phyloP scores from a whole-genome alignment of 2,113 vertebrate species.

The Xenopus borealis region DNA sequence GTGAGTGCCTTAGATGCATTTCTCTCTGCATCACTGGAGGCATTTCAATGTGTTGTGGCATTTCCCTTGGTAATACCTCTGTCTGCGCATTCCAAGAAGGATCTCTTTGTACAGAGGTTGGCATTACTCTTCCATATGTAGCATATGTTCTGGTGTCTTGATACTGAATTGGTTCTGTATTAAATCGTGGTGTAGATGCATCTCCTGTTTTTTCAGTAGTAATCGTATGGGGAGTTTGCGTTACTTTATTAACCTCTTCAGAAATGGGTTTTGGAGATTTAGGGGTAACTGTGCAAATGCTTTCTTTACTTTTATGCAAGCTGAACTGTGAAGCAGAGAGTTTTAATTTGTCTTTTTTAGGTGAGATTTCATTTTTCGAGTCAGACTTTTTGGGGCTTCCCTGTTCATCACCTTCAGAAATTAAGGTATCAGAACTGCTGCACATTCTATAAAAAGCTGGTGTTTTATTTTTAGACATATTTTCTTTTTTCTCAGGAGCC shows the following conservation, averaged over 20 bases:
- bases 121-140: constrained; percentile 43
- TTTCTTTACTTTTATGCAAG: constrained; percentile 63
- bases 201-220: constrained; percentile 60
- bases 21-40: constrained; percentile 51
- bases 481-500: constrained; percentile 78
- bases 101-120: constrained; percentile 46
- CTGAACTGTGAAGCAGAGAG: constrained; percentile 68
- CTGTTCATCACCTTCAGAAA: constrained; percentile 72
- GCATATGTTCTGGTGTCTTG: constrained; percentile 55
- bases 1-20: constrained; percentile 50
- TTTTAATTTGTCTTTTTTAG: constrained; percentile 62
- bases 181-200: constrained; percentile 77
- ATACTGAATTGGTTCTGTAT: constrained; percentile 73
- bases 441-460: constrained; percentile 70
- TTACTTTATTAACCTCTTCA: constrained; percentile 55
- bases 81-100: constrained; percentile 49
- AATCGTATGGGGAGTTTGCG: constrained; percentile 56
- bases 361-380: constrained; percentile 62
- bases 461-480: constrained; percentile 64
- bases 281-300: constrained; percentile 45
- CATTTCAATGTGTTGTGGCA: constrained; percentile 48
- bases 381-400: constrained; percentile 65
- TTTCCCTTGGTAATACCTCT: constrained; percentile 36
- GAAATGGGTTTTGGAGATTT: constrained; percentile 55
- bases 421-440: constrained; percentile 80